Percentiles rank a stretch among this genome's conserved stretches.
These are phyloP conservation scores for Neocloeon triangulifer DNA, from an alignment of 1,140 invertebrate genomes.

Conservation along the genomic window DNA sequence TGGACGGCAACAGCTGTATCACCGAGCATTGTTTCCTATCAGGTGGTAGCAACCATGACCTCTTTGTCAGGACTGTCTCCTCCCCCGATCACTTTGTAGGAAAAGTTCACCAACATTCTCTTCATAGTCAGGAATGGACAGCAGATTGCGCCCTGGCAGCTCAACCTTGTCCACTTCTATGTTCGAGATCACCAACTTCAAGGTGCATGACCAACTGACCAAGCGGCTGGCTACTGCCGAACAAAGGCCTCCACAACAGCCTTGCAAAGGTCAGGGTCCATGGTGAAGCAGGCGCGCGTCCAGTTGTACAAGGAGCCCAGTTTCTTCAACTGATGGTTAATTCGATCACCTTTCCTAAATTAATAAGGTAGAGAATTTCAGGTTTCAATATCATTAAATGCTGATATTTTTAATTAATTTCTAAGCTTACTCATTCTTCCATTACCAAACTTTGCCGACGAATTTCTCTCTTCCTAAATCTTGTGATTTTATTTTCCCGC, in stretches of 20 bases:
- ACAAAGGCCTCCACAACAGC: constrained; percentile 94
- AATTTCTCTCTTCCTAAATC: constrained; percentile 90
- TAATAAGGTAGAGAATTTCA: too few species aligned
- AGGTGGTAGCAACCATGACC: constrained; percentile 86
- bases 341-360: constrained; percentile 69
- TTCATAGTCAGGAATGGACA: constrained; percentile 81
- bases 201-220: constrained; percentile 93
- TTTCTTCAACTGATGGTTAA: constrained; percentile 75
- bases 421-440: constrained; percentile 69
- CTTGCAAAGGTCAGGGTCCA: constrained; percentile 76
- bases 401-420: too few species aligned
- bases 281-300: constrained; percentile 82
- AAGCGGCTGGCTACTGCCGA: constrained; percentile 59
- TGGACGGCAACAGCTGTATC: constrained; percentile 96
- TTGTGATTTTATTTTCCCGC: constrained; percentile 69
- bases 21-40: constrained; percentile 95
- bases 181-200: constrained; percentile 95
- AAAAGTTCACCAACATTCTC: constrained; percentile 71
- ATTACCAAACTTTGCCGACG: constrained; percentile 80
- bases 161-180: constrained; percentile 95
- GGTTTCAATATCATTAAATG: too few species aligned
- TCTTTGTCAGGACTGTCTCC: constrained; percentile 38
- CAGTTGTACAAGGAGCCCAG: constrained; percentile 91
- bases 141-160: constrained; percentile 61
- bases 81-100: constrained; percentile 47